Conservation (phyloP, 1,140 invertebrate species). For the Sarcophaga bullata region DNA sequence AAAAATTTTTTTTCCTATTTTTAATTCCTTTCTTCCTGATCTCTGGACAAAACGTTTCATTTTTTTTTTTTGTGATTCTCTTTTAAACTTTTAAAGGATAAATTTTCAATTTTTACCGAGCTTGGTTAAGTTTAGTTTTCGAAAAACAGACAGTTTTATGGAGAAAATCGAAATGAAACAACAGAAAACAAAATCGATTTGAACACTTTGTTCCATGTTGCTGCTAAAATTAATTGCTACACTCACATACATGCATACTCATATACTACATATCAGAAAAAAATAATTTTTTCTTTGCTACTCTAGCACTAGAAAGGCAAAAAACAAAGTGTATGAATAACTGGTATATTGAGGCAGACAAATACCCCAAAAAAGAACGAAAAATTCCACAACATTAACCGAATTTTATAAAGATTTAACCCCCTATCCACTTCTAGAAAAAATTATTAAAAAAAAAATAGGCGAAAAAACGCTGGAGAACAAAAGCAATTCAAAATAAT, state of each 20-base stretch:
- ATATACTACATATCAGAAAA: too few species aligned
- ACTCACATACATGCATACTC: too few species aligned
- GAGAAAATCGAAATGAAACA: neutral
- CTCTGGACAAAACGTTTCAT: neutral
- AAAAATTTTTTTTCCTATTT: too few species aligned
- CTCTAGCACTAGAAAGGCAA: too few species aligned
- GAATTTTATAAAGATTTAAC: neutral
- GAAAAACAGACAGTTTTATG: too few species aligned
- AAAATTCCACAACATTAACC: neutral
- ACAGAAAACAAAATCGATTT: neutral
- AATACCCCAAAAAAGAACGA: neutral
- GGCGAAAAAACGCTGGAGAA: neutral
- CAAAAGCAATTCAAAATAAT: neutral
- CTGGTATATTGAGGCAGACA: neutral
- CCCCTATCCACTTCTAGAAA: neutral
- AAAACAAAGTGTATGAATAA: too few species aligned
- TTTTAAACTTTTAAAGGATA: neutral
- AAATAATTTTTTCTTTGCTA: too few species aligned
- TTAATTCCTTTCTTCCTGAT: too few species aligned
- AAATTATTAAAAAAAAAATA: neutral
- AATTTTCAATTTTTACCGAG: too few species aligned
- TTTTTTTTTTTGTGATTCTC: slow-evolving; percentile 6
- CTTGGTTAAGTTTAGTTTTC: too few species aligned
- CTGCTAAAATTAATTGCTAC: neutral
- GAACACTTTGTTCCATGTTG: neutral